phyloP scores from a whole-genome alignment of 2,888 invertebrate genomes.

The Tortrix viridana region DNA sequence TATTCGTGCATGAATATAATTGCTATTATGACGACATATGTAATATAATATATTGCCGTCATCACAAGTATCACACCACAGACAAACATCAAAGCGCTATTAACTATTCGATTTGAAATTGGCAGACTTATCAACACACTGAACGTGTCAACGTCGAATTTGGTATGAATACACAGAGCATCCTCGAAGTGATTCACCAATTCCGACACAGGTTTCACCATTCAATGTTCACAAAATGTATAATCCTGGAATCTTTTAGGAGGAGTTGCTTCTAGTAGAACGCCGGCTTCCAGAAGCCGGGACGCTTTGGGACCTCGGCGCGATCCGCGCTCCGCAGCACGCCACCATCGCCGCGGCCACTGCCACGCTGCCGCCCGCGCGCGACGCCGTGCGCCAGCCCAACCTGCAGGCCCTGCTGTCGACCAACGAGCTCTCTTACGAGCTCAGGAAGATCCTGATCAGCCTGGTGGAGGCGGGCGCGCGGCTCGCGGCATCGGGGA shows the following conservation, averaged over 20 bases:
- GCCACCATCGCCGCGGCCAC: constrained; percentile 74
- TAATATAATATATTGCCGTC: too few relatives aligned
- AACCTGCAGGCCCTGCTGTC: constrained; percentile 73
- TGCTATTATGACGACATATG: too few relatives aligned
- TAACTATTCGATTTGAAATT: too few relatives aligned
- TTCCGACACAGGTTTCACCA: not conserved
- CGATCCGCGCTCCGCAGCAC: constrained; percentile 70
- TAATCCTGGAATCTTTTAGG: constrained; percentile 38
- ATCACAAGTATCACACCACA: too few relatives aligned
- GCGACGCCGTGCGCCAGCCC: constrained; percentile 63
- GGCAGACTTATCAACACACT: too few relatives aligned
- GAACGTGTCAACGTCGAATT: too few relatives aligned
- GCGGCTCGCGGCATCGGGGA: constrained; percentile 69
- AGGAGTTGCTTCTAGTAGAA: constrained; percentile 71
- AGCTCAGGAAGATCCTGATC: constrained; percentile 72
- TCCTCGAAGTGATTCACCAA: too few relatives aligned
- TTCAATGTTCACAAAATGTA: not conserved
- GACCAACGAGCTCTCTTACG: constrained; percentile 73
- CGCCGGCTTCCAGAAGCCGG: constrained; percentile 69
- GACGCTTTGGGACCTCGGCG: constrained; percentile 71
- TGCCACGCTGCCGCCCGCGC: constrained; percentile 65
- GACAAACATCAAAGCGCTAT: too few relatives aligned
- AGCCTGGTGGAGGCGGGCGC: constrained; percentile 78
- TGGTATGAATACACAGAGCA: too few relatives aligned
- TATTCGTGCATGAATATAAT: too few relatives aligned